Base-by-base conservation (phyloP, 30 jellyfish, hydroid and myxozoan genomes). In the Rhopilema esculentum region DNA sequence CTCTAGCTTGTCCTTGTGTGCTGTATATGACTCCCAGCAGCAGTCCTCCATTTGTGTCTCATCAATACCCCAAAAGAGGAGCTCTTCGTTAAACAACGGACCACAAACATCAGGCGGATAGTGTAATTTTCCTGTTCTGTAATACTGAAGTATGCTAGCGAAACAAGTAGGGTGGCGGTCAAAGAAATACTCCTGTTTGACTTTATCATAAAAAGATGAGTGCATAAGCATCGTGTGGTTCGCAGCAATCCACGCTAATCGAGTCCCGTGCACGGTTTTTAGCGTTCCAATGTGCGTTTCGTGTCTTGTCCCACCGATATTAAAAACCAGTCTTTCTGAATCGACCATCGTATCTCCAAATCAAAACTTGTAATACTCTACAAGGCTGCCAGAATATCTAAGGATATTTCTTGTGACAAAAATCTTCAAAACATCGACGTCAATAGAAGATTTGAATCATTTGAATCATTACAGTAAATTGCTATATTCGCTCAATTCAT, bases 51-150 rank as follows among this genome's bases (percentile, higher is more conserved):
- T 83, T 49, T 93, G 98, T 20, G 93, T 89, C 75, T 93, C 98
- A 70, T 93, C 98, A 17, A 93, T 74, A 30, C 98, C 98, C 98
- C 98, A 93, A 49, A 93, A 93, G 77, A 80, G 51, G 64, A 93
- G 50, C 53, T 93, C 98, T 71, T 80, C 91, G 71, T 87, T 84
- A 51, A 93, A 93, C 48, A 88, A 57, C 9, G 98, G 97, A 17
- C 98, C 98, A 88, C 98, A 93, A 48, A 93, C 93, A 52, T 93
- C 93, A n/a, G 94, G 74, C 23, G 98, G 98, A 66, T 88, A 93
- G 73, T 93, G 98, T 65, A 93, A 90, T 49, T 93, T 80, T 1
- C 98, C 98, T 6, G 98, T 93, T 19, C 98, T 66, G 69, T 87
- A 93, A 67, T 93, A 93, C 69, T 93, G 95, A 65, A 93, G 77